Evolutionary conservation across 2,797 vertebrate species (phyloP).

Genomic region (Acridotheres tristis): DNA sequence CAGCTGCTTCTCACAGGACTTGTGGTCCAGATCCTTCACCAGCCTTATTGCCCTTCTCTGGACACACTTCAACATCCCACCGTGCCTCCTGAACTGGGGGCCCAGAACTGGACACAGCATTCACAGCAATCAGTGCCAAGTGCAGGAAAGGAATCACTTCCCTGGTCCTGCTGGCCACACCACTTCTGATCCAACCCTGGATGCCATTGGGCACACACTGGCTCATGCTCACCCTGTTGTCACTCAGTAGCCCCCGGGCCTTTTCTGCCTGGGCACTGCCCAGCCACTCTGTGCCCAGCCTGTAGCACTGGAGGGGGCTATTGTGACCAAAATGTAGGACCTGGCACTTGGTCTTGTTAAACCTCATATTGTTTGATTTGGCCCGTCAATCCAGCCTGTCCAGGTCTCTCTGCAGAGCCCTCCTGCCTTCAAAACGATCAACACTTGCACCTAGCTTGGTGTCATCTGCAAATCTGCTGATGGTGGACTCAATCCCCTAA

Average conservation of each 20-base stretch:
- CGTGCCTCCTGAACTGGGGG: accelerated
- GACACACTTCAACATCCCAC: neutral
- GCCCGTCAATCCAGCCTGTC: neutral
- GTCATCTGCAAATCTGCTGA: neutral
- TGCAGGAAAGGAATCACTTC: accelerated
- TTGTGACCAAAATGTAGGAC: neutral
- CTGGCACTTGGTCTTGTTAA: accelerated
- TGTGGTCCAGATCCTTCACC: neutral
- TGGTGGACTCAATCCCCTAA: neutral
- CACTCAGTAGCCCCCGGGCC: too few relatives aligned
- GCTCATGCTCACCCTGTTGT: neutral
- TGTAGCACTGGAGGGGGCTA: neutral
- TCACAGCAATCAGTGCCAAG: neutral
- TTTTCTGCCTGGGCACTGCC: neutral
- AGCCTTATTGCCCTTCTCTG: neutral
- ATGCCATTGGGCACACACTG: neutral
- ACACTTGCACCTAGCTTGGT: accelerated
- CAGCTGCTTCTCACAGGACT: neutral
- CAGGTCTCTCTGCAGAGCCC: neutral
- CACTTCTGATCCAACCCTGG: neutral
- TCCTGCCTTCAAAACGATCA: neutral
- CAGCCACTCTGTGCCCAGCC: neutral
- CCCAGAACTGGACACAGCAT: neutral
- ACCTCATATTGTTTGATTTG: accelerated
- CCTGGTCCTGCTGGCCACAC: neutral